Evolutionary conservation across 2,113 vertebrate genomes (phyloP), one percentile per base, ranked within the genome.

Genomic region (Scytalopus superciliaris): DNA sequence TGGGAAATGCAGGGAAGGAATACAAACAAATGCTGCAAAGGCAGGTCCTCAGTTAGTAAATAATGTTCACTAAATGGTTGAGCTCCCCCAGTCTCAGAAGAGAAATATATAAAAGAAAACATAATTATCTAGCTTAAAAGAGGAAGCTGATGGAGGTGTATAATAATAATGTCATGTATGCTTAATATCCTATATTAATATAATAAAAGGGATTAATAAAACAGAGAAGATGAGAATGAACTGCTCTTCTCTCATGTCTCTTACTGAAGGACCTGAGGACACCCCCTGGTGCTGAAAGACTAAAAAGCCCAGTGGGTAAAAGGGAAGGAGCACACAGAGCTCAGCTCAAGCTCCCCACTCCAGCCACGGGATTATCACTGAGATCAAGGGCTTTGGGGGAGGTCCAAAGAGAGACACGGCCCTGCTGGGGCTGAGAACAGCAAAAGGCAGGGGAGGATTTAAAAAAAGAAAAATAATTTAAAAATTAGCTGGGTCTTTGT

Each of bases 401-500:
- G 75, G 56, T 81, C 82, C 55, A 44, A 9, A n/a, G n/a, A 33
- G 68, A 3, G 64, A 27, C 70, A 45, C 3, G 3, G 44, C 35
- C 4, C 24, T 75, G 73, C 72, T 76, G 50, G 3, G 49, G 37
- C 64, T 52, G 49, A 69, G 27, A 59, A 73, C 63, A 89, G 40
- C 73, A 33, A 19, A 70, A 84, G 23, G 22, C 56, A 49, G 7
- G 39, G 37, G 14, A 50, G 24, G 28, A 55, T 68, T 57, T 14
- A 1, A 23, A 49, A 72, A 10, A 14, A 39, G n/a, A n/a, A n/a
- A n/a, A n/a, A n/a, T n/a, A 12, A 19, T 8, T 2, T 4, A 30
- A 14, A n/a, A 55, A 35, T 14, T 22, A 22, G 6, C 64, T 67
- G 30, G 23, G 19, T 37, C 31, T 76, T 4, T 56, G 52, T 50